Base-by-base conservation (phyloP, 2,888 invertebrate species). In the Lasioglossum oenotherae region DNA sequence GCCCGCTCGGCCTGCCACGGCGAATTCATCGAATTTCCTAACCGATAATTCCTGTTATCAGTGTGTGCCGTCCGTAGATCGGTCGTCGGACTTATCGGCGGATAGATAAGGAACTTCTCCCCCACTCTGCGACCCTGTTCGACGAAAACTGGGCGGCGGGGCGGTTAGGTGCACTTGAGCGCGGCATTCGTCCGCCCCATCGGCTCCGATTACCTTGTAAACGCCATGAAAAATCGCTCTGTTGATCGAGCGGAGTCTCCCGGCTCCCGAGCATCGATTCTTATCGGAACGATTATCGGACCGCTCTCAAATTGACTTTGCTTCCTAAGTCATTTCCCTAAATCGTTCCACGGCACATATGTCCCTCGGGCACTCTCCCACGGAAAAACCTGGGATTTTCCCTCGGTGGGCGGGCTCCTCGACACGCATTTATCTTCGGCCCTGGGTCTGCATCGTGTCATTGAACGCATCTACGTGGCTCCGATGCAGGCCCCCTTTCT, bases 21-120 rank as follows among this genome's bases (percentile, higher is more conserved):
- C 38, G 49, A 60, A 81, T 82, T 78, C 83, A 74, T 71, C 86
- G 78, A 81, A 88, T 85, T 84, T 79, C 77, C 84, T 78, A 27
- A 44, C 71, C 75, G 87, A 89, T 89, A 88, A 87, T 85, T 89
- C 67, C 76, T 81, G 78, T 89, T 90, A 90, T 90, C 90, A 57
- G 76, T n/a, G 53, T 53, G 44, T 53, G 38, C 64, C 79, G 82
- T 67, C 83, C 80, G 46, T 64, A 71, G 80, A 81, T 81, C 86
- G 76, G 81, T 86, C 84, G 82, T 67, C 78, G 53, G 73, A 69
- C 77, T 90, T 89, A 89, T 90, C 90, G 86, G 74, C 41, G 75
- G 19, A 44, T 64, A 84, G 90, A 90, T 87, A 90, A 87, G 83
- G 79, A 82, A 77, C 74, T 78, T 83, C 77, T 87, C 80, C 67